A percentile compares a stretch with the other conserved stretches of the same genome.
Conservation (phyloP, 2,888 invertebrate species). For the Leucophora obtusa region DNA sequence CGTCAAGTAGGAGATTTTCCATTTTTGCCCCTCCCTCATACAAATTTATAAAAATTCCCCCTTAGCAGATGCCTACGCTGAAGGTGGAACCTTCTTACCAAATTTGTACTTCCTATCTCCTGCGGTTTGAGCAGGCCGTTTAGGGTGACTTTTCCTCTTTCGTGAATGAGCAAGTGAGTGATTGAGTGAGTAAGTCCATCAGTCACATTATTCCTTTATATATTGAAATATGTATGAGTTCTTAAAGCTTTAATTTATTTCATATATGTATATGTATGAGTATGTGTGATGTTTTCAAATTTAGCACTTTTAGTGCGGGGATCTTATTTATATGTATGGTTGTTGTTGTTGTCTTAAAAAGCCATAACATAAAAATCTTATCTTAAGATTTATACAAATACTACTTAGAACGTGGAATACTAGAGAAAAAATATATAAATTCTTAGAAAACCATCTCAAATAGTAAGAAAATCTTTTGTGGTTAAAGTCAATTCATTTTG, state of each 20-base stretch:
- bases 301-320: neutral
- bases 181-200: too few species aligned
- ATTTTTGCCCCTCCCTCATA: too few species aligned
- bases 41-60: too few species aligned
- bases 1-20: too few species aligned
- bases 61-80: too few species aligned
- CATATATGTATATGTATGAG: constrained; percentile 16
- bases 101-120: too few species aligned
- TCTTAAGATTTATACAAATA: constrained; percentile 53
- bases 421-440: neutral
- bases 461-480: constrained; percentile 39
- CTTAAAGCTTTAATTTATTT: constrained; percentile 22
- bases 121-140: too few species aligned
- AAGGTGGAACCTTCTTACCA: too few species aligned
- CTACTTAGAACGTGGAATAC: neutral
- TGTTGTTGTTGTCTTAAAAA: constrained; percentile 44
- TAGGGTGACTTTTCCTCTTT: too few species aligned
- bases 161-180: too few species aligned
- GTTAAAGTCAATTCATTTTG: constrained; percentile 60
- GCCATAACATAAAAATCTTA: constrained; percentile 53
- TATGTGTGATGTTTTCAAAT: constrained; percentile 25
- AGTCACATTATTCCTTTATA: too few species aligned
- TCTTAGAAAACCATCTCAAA: neutral
- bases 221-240: neutral
- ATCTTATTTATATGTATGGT: constrained; percentile 24